Percentiles rank a stretch among this genome's conserved stretches.
These are phyloP conservation scores for Coccyzus lansbergi DNA, from an alignment of 2,797 vertebrate species.

Conservation along the genomic window DNA sequence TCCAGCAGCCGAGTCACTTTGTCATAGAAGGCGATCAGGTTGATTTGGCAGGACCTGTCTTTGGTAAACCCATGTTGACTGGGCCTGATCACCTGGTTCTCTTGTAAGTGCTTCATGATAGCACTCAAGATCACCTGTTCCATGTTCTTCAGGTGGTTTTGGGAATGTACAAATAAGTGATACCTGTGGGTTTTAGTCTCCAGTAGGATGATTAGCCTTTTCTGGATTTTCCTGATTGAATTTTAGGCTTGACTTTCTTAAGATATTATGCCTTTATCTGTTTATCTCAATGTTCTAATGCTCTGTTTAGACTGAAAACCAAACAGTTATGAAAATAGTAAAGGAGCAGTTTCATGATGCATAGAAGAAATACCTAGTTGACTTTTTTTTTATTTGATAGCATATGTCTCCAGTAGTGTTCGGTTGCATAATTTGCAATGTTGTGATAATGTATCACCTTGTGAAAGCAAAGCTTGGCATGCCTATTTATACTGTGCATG, in stretches of 20 bases:
- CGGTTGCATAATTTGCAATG: not conserved
- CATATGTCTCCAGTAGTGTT: not conserved
- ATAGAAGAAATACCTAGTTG: not conserved
- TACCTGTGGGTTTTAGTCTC: not conserved
- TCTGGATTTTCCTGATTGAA: not conserved
- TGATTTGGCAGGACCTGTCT: too few relatives aligned
- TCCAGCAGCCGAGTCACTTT: too few relatives aligned
- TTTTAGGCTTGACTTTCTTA: not conserved
- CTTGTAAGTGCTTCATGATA: too few relatives aligned
- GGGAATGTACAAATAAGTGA: not conserved
- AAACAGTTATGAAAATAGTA: not conserved
- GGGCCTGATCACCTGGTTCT: too few relatives aligned
- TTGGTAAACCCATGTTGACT: too few relatives aligned
- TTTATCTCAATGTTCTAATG: not conserved
- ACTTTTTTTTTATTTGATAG: not conserved
- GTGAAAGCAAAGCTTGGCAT: not conserved
- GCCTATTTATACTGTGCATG: not conserved
- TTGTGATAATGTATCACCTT: constrained; percentile 11
- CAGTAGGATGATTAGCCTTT: not conserved
- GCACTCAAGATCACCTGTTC: too few relatives aligned
- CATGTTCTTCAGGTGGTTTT: not conserved
- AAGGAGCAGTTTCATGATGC: not conserved
- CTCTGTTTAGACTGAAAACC: not conserved
- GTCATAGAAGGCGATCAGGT: too few relatives aligned
- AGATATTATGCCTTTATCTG: not conserved